Conservation (phyloP, 1,140 invertebrate species). For the Drosophila pectinifera region DNA sequence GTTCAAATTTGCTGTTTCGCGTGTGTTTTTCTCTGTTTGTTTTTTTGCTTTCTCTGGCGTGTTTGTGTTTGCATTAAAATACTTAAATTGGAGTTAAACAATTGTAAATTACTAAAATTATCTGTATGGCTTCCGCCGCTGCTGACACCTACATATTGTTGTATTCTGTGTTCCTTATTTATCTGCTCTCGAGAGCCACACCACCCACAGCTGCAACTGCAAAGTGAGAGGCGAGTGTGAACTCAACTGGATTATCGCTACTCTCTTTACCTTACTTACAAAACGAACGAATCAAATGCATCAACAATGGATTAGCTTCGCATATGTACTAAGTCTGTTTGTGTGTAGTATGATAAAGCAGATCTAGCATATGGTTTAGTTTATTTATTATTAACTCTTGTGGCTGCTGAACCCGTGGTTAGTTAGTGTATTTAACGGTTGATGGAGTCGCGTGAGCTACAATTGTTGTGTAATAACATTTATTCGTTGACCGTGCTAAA, state of each 20-base stretch:
- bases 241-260: constrained; percentile 42
- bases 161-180: constrained; percentile 10
- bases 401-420: constrained; percentile 49
- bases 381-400: constrained; percentile 46
- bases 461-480: constrained; percentile 62
- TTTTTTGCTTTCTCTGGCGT: constrained; percentile 16
- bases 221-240: constrained; percentile 37
- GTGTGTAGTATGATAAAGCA: constrained; percentile 63
- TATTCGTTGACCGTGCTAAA: constrained; percentile 79
- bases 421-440: constrained; percentile 58
- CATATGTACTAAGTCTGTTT: constrained; percentile 23
- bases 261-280: constrained; percentile 45
- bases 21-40: constrained; percentile 26
- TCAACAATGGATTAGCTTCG: constrained; percentile 51
- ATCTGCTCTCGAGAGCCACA: neutral
- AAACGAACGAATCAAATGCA: constrained; percentile 54
- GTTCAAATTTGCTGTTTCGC: constrained; percentile 67
- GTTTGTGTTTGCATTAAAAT: constrained; percentile 51
- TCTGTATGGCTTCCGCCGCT: constrained; percentile 31
- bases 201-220: constrained; percentile 31
- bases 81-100: constrained; percentile 69
- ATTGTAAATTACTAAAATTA: constrained; percentile 74
- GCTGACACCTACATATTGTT: constrained; percentile 39
- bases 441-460: constrained; percentile 44
- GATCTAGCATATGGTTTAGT: constrained; percentile 46